Conservation (phyloP, 2,888 invertebrate genomes). For the Caenorhabditis afra region DNA sequence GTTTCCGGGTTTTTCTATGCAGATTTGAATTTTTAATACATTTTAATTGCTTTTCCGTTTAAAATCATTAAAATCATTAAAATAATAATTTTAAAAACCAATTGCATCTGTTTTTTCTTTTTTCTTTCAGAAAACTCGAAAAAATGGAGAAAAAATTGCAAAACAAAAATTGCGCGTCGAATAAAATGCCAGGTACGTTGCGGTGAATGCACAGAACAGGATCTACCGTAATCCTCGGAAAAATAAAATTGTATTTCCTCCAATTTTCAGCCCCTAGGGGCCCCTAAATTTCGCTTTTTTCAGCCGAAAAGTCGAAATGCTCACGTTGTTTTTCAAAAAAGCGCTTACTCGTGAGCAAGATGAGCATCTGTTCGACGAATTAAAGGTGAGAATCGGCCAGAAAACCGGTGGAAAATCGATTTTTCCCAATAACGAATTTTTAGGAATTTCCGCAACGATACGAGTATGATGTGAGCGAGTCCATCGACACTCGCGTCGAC, state of each 20-base stretch:
- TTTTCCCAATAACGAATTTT: not conserved
- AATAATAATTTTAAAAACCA: too few relatives aligned
- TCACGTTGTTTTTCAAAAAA: conserved; percentile 20
- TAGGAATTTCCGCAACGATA: conserved; percentile 11
- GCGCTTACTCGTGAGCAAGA: conserved; percentile 2
- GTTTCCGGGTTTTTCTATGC: too few relatives aligned
- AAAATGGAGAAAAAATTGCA: not conserved
- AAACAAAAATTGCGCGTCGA: conserved; percentile 18
- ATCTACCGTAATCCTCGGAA: conserved; percentile 15
- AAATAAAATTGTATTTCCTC: not conserved
- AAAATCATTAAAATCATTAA: too few relatives aligned
- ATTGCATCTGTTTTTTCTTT: too few relatives aligned
- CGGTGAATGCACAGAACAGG: not conserved
- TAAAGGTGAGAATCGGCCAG: conserved; percentile 5
- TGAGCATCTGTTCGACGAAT: not conserved
- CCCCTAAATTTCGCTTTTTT: not conserved
- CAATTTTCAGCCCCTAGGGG: not conserved
- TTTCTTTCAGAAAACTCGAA: not conserved
- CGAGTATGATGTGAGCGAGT: conserved; percentile 4
- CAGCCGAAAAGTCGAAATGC: conserved; percentile 5
- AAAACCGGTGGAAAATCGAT: not conserved
- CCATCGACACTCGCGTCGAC: not conserved
- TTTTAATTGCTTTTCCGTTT: too few relatives aligned
- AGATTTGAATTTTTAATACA: too few relatives aligned
- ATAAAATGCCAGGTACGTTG: conserved; percentile 34